Base-by-base conservation (phyloP, 2,113 vertebrate species). In the Alaudala cheleensis region DNA sequence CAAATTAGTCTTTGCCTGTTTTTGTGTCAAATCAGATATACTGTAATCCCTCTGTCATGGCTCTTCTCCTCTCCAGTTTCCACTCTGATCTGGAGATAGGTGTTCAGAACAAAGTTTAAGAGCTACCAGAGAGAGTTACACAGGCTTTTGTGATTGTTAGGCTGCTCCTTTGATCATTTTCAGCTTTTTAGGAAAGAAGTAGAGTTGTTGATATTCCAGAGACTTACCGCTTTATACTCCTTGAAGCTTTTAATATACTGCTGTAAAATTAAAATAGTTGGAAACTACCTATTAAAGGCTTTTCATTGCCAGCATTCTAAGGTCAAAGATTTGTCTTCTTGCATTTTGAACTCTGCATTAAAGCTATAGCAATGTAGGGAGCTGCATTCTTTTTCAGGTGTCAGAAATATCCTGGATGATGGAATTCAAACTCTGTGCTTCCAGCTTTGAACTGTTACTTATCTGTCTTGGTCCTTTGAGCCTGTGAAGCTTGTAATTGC, bases 21-120 rank as follows among this genome's bases (percentile, higher is more conserved):
- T 57, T 71, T 78, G 44, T 92, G 67, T 95, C 86, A 86, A 74
- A 92, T 96, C 82, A 86, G 90, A 92, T 92, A 90, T 7, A 53
- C 50, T 82, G 58, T 54, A 70, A 90, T 88, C 40, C 7, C 42
- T 76, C 71, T 95, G 49, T 78, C 47, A 7, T 2, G 2, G 44
- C 56, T 92, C 37, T 62, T 83, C 76, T 91, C 45, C 44, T 92
- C 84, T 94, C 64, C 19, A 22, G 34, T 84, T 92, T 93, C 88
- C 76, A 51, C 34, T 91, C 54, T 70, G 76, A 90, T 90, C 60
- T 74, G 58, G 24, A 88, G 92, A 82, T 70, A 81, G 39, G 23
- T 57, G 50, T 66, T 93, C 64, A 74, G 90, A 88, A 65, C 16
- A 76, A 86, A 92, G 79, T 53, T 89, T 51, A 49, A 83, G 49